Evolutionary conservation across 2,797 vertebrate species (phyloP), one percentile per base, ranked within the genome.

Genomic region (Eleutherodactylus coqui): DNA sequence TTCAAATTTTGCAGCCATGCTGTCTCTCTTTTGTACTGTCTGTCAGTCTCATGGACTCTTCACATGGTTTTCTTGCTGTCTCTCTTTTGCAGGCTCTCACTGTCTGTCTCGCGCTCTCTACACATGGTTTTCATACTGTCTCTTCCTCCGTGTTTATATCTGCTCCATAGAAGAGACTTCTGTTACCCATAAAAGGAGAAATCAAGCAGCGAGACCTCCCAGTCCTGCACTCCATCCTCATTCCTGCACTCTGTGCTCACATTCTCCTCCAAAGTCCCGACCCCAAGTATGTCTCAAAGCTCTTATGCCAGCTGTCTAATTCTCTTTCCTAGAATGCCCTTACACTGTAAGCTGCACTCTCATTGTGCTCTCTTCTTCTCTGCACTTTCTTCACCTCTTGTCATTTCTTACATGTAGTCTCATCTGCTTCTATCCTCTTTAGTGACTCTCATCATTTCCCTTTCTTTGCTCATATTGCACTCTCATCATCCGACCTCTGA

Each of bases 171-270:
- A 69, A 38, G 64, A 69, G 64, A 69, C 34, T 36, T 69, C 64
- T 38, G 64, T 19, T 69, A 69, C 72, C 72, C 72, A 75, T 75
- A 45, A 75, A 43, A 69, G 64, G 64, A 69, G 34, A 69, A 69
- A 34, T 36, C 5, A 6, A 21, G 32, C 7, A 6, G 19, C 2
- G 62, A 21, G 1, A 29, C 62, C 16, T 19, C 62, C 62, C 29
- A 6, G 2, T 19, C 62, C 32, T 16, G 2, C 32, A 7, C 64
- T 36, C 34, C 64, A 38, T 36, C 64, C 64, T 36, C 64, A 69
- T 69, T 38, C 64, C 64, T 69, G 32, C 32, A 1, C 64, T 19
- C 32, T 36, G 34, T 1, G 64, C 64, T 69, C 64, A 36, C 64
- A 69, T 69, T 69, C 64, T 38, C 64, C 64, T 21, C 62, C 60